Evolutionary conservation across 2,113 vertebrate species (phyloP).

Genomic region (Dicrurus megarhynchus): DNA sequence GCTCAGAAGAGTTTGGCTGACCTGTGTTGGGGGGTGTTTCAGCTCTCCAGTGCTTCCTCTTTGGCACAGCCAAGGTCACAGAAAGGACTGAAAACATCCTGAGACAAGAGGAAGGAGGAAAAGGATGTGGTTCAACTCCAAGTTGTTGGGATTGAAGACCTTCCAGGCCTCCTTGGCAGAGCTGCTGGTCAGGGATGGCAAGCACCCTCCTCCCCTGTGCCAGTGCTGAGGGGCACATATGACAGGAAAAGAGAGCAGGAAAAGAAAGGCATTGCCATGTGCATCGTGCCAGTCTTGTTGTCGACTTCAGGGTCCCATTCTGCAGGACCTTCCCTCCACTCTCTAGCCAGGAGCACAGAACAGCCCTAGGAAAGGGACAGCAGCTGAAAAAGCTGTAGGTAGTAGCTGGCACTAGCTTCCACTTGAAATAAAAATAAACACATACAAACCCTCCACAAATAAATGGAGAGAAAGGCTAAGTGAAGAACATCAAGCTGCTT

Average conservation of each 20-base stretch:
- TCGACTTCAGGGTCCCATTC: neutral
- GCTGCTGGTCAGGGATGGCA: neutral
- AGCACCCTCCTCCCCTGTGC: neutral
- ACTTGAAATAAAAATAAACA: neutral
- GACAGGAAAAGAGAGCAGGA: neutral
- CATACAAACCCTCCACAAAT: neutral
- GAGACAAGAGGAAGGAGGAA: neutral
- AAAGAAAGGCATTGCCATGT: neutral
- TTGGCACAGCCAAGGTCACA: neutral
- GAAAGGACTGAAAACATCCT: neutral
- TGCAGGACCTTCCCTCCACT: accelerated
- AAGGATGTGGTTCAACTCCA: neutral
- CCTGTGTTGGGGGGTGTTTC: neutral
- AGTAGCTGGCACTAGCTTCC: neutral
- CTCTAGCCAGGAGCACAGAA: neutral
- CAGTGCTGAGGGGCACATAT: accelerated
- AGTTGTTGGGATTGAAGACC: neutral
- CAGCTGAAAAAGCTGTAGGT: neutral
- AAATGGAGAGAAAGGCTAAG: neutral
- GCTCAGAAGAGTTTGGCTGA: neutral
- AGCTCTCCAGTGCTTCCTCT: neutral
- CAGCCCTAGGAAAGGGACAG: neutral
- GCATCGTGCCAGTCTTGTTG: neutral
- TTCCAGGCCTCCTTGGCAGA: constrained; percentile 9
- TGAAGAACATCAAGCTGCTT: neutral